These are phyloP conservation scores for Acronicta alni DNA, from an alignment of 2,888 invertebrate genomes.

Conservation along the genomic window DNA sequence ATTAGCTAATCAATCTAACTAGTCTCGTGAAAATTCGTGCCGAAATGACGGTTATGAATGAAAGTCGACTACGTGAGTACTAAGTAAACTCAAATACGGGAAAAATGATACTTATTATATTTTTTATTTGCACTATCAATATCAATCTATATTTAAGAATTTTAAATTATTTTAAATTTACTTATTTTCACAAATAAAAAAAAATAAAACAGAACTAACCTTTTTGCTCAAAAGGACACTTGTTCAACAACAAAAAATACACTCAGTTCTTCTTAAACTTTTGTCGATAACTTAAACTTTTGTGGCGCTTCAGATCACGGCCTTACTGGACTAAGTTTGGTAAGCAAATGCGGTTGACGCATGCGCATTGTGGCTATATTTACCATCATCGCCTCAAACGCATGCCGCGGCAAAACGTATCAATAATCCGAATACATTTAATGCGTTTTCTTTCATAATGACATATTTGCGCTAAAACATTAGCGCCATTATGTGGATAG, in stretches of 20 bases:
- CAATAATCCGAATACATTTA: not conserved
- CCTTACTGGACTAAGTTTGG: conserved; percentile 51
- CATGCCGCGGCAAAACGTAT: conserved; percentile 24
- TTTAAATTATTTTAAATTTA: not conserved
- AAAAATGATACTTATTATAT: no score
- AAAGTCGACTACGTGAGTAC: no score
- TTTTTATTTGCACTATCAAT: not conserved
- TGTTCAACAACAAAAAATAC: conserved; percentile 21
- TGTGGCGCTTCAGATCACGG: conserved; percentile 32
- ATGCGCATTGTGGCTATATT: conserved; percentile 54
- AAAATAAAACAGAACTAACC: conserved; percentile 18
- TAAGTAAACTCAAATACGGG: no score
- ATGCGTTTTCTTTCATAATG: conserved; percentile 1
- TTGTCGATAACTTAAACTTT: conserved; percentile 34
- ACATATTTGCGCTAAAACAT: no score
- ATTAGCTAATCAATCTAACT: no score
- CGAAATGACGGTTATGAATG: no score
- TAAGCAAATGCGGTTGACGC: conserved; percentile 51
- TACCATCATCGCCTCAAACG: conserved; percentile 25
- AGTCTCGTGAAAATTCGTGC: no score
- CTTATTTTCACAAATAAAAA: not conserved
- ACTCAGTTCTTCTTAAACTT: conserved; percentile 18
- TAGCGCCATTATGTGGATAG: no score
- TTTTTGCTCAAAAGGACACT: conserved; percentile 29
- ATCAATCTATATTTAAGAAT: no score